Base-by-base conservation (phyloP, 2,797 vertebrate genomes). In the Potorous gilbertii region DNA sequence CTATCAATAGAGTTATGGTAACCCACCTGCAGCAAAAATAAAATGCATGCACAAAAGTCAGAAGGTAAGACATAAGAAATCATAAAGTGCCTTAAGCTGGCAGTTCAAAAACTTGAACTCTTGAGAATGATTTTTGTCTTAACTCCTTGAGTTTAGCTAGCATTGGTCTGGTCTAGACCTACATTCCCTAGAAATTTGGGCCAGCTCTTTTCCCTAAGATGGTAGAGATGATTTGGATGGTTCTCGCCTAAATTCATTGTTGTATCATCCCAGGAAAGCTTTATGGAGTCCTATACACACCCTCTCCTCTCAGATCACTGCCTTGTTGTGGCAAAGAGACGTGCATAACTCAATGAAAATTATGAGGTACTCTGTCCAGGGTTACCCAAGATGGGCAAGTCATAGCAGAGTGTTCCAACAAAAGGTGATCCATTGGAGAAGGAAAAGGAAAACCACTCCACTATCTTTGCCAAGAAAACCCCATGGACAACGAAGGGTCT, bases 241-340 rank as follows among this genome's bases (percentile, higher is more conserved):
- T 52, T 9, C 50, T 90, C 1, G 59, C 28, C 56, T 50, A 66
- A 62, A 27, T 91, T 91, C 50, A 93, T 89, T 97, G 92, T 93
- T 91, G 91, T 52, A 94, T 89, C 40, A 55, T 59, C 91, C 62
- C 62, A 92, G 8, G 56, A 95, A 40, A 92, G 56, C 91, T 81
- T 92, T 46, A 92, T 92, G 57, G 93, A 92, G 66, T n/a, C 10
- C 55, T 55, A 8, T 4, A 54, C 56, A 81, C 66, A 55, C 91
- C 57, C 13, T 27, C 59, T 90, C 1, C n/a, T 0, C 21, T 90
- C 46, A 74, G 50, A n/a, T 4, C 29, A 89, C 92, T 94, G 13
- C 21, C 24, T 27, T 50, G 0, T 87, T 81, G 21, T 81, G 24
- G 8, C 10, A 87, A 8, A 87, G 24, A 40, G 13, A 40, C 74